phyloP scores from a whole-genome alignment of 92 coral and sea anemone genomes.

The Heliopora coerulea region DNA sequence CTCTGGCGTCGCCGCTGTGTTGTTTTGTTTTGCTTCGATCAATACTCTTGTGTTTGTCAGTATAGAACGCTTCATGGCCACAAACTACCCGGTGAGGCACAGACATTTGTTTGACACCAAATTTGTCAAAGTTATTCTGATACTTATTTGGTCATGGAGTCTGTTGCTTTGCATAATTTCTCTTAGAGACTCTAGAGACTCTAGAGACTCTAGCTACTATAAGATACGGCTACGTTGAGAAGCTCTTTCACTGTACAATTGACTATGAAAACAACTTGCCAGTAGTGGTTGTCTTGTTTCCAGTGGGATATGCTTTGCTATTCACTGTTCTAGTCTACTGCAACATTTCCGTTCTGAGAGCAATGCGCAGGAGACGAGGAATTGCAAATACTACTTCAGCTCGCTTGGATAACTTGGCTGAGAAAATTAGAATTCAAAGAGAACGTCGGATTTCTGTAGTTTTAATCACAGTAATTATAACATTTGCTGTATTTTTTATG shows the following conservation, averaged over 20 bases:
- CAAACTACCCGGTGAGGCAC: conserved; percentile 23
- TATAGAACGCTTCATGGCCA: conserved; percentile 33
- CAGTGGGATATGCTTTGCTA: neutral
- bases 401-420: too few relatives aligned
- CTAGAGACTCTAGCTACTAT: too few relatives aligned
- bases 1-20: conserved; percentile 16
- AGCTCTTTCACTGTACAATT: conserved; percentile 19
- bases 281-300: neutral
- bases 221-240: conserved; percentile 1
- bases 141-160: conserved; percentile 28
- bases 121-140: neutral
- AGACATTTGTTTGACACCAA: neutral
- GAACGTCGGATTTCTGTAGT: conserved; percentile 10
- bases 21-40: conserved; percentile 10
- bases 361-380: conserved; percentile 6
- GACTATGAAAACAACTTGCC: conserved; percentile 9
- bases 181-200: neutral
- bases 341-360: neutral
- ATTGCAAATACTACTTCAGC: neutral
- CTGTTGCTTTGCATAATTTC: conserved; percentile 1
- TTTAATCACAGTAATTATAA: neutral
- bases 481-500: conserved; percentile 20
- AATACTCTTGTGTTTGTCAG: conserved; percentile 20
- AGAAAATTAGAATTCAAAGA: neutral
- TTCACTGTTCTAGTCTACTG: conserved; percentile 7